These are phyloP conservation scores for Cecropterus lyciades DNA, from an alignment of 1,140 invertebrate species.

Conservation along the genomic window DNA sequence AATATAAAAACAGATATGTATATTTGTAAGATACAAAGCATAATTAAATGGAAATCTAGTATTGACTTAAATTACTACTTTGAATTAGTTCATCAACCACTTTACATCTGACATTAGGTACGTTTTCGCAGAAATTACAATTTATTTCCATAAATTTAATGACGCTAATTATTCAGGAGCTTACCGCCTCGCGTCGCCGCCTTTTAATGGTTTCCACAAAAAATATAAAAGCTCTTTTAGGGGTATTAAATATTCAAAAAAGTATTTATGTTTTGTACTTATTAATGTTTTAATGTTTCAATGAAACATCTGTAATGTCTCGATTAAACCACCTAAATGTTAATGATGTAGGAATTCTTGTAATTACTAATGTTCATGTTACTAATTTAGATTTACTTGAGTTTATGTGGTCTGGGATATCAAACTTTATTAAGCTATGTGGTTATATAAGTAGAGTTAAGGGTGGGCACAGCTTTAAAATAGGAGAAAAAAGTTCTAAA, in stretches of 20 bases:
- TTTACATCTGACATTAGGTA: slow-evolving; percentile 16
- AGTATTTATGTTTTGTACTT: slow-evolving; percentile 19
- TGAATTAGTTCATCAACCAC: slow-evolving; percentile 1
- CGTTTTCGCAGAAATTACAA: slow-evolving; percentile 24
- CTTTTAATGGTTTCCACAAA: slow-evolving; percentile 30
- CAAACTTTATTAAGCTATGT: too few relatives aligned
- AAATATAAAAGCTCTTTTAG: slow-evolving; percentile 33
- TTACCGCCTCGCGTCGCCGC: slow-evolving; percentile 25
- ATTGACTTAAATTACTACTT: background rate
- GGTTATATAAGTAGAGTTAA: too few relatives aligned
- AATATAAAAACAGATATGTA: too few relatives aligned
- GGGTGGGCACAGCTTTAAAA: too few relatives aligned
- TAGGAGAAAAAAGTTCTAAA: too few relatives aligned
- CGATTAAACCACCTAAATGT: background rate
- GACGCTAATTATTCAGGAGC: slow-evolving; percentile 34
- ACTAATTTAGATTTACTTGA: too few relatives aligned
- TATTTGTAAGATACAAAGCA: too few relatives aligned
- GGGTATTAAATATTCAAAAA: slow-evolving; percentile 30
- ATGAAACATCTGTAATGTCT: slow-evolving; percentile 3
- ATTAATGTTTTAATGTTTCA: background rate
- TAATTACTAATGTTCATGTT: too few relatives aligned
- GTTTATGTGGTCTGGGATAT: too few relatives aligned
- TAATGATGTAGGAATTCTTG: background rate
- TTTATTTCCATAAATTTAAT: slow-evolving; percentile 37
- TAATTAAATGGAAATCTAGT: too few relatives aligned